Percentiles rank a stretch among this genome's conserved stretches.
phyloP scores from a whole-genome alignment of 2,888 invertebrate species.

The Dichetophora obliterata region DNA sequence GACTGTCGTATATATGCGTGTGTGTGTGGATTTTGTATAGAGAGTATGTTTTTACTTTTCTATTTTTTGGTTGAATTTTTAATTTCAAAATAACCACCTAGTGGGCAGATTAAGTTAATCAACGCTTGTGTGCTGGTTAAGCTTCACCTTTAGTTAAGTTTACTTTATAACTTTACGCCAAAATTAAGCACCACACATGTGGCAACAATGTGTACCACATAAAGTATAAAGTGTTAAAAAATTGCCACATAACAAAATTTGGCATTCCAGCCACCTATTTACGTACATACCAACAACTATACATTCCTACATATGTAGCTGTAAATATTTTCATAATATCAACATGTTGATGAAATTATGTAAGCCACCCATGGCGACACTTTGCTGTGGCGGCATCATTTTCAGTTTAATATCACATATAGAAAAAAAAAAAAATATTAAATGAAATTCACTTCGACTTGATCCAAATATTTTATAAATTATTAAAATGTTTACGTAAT shows the following conservation, averaged over 20 bases:
- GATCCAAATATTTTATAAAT: no score
- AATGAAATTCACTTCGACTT: no score
- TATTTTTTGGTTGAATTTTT: no score
- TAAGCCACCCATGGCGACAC: not conserved
- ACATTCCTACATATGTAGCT: not conserved
- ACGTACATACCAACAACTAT: not conserved
- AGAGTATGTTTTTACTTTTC: no score
- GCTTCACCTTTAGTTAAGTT: not conserved
- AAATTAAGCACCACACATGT: not conserved
- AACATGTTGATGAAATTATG: conserved; percentile 12
- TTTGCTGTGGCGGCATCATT: not conserved
- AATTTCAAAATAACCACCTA: no score
- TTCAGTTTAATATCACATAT: not conserved
- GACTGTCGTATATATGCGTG: no score
- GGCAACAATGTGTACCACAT: not conserved
- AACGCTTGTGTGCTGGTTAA: no score
- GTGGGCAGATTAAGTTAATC: no score
- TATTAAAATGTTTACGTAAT: no score
- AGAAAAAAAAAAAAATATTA: no score
- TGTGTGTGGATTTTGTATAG: no score
- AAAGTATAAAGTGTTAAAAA: not conserved
- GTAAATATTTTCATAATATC: not conserved
- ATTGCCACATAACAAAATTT: not conserved
- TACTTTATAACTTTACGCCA: not conserved
- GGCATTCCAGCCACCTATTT: not conserved